A percentile compares a stretch with the other conserved stretches of the same genome.
Evolutionary conservation across 1,140 invertebrate species (phyloP).

Genomic region (Diorhabda carinulata): DNA sequence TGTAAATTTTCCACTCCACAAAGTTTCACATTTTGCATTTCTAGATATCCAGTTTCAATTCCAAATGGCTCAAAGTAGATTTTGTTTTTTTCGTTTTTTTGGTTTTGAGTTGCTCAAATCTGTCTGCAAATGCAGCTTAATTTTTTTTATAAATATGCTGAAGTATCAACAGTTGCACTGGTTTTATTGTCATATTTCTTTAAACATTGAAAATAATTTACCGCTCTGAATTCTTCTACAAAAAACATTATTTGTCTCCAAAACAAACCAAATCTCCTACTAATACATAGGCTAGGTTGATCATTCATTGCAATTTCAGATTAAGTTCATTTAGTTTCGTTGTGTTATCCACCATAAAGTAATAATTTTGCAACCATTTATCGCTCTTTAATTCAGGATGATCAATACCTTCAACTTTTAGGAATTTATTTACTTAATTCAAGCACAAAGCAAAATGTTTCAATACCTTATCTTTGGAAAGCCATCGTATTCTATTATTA

Average conservation of each 20-base stretch:
- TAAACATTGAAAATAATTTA: neutral
- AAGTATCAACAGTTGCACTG: neutral
- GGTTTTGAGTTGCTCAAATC: neutral
- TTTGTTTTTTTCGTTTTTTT: no score
- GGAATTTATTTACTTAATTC: no score
- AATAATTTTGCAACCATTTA: neutral
- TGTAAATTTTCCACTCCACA: no score
- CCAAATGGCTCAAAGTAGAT: slow-evolving; percentile 1
- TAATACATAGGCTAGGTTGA: neutral
- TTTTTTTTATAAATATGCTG: neutral
- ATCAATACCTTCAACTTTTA: neutral
- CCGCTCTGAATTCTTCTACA: neutral
- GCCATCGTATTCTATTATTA: no score
- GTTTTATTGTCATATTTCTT: neutral
- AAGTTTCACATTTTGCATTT: neutral
- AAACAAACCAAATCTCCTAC: neutral
- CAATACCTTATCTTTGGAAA: no score
- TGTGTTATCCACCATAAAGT: neutral
- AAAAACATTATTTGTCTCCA: neutral
- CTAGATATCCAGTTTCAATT: neutral
- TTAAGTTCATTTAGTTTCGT: neutral
- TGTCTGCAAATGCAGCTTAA: neutral
- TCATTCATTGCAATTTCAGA: neutral
- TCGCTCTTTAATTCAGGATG: neutral
- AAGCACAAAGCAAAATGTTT: no score